Evolutionary conservation across 2,113 vertebrate genomes (phyloP).

Genomic region (Nestor notabilis): DNA sequence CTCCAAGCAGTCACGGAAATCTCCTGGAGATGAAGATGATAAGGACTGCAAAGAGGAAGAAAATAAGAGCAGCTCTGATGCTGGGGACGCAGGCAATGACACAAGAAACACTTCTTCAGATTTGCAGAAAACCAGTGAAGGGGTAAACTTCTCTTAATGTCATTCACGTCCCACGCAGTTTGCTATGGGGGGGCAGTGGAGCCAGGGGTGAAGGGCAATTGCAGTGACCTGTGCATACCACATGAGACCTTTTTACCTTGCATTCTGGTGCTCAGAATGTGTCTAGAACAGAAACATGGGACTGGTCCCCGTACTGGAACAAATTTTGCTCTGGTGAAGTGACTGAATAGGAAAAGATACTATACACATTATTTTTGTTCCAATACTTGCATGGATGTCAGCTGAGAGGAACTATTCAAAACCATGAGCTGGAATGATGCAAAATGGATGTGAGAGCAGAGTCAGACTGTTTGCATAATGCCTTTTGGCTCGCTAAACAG

Average conservation of each 20-base stretch:
- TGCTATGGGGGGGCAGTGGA: neutral
- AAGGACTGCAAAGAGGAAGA: slow-evolving; percentile 95
- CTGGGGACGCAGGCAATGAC: slow-evolving; percentile 89
- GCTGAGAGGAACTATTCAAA: slow-evolving; percentile 22
- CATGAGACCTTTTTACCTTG: rapidly evolving
- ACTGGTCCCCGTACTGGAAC: neutral
- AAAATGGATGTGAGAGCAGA: slow-evolving; percentile 44
- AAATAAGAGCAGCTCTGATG: slow-evolving; percentile 92
- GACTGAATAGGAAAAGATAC: neutral
- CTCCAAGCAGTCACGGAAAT: slow-evolving; percentile 92
- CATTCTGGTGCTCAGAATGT: neutral
- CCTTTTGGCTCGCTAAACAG: neutral
- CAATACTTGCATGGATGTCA: neutral
- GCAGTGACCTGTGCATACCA: neutral
- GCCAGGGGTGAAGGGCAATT: neutral
- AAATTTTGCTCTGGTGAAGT: neutral
- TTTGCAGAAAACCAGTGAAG: slow-evolving; percentile 89
- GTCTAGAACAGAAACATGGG: neutral
- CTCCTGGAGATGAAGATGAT: slow-evolving; percentile 89
- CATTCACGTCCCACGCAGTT: neutral
- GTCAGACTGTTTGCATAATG: neutral
- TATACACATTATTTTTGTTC: slow-evolving; percentile 16
- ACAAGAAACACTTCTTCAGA: slow-evolving; percentile 87
- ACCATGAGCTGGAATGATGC: slow-evolving; percentile 2
- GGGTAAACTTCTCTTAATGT: slow-evolving; percentile 73